Percentiles rank a stretch among this genome's conserved stretches.
Evolutionary conservation across 2,113 vertebrate genomes (phyloP).

Genomic region (Oreochromis tanganicae): DNA sequence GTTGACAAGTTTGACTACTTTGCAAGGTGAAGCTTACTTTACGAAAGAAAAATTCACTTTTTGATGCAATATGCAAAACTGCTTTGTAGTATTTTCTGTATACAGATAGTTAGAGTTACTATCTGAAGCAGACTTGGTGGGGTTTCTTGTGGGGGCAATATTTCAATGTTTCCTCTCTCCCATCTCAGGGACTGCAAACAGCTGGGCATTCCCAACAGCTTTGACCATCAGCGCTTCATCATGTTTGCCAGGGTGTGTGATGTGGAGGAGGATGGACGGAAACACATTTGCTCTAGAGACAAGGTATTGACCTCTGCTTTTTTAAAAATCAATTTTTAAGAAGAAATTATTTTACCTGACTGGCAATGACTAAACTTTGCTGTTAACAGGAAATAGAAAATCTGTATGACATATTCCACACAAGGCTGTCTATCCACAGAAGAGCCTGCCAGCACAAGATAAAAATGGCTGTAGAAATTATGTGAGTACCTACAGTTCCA

Average conservation of each 20-base stretch:
- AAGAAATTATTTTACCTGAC: neutral
- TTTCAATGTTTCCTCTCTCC: neutral
- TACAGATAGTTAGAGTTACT: no score
- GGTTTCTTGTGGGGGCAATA: no score
- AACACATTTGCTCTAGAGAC: conserved; percentile 82
- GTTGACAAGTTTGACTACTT: conserved; percentile 97
- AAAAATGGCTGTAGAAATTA: conserved; percentile 81
- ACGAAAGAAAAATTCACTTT: no score
- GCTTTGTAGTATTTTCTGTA: no score
- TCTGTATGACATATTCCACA: conserved; percentile 89
- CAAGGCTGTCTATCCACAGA: conserved; percentile 78
- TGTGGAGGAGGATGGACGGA: conserved; percentile 11
- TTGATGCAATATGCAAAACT: no score
- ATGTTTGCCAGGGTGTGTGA: conserved; percentile 82
- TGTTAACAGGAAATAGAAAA: conserved; percentile 78
- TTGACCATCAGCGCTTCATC: conserved; percentile 82
- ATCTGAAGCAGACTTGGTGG: no score
- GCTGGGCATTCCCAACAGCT: conserved; percentile 87
- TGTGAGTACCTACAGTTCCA: conserved; percentile 72
- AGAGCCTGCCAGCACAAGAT: conserved; percentile 87
- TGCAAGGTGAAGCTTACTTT: conserved; percentile 75
- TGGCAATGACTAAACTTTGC: neutral
- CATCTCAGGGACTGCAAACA: conserved; percentile 84
- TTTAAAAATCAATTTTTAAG: neutral
- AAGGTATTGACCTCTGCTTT: conserved; percentile 63